Evolutionary conservation across 2,888 invertebrate species (phyloP).

Genomic region (Linnaemya tessellans): DNA sequence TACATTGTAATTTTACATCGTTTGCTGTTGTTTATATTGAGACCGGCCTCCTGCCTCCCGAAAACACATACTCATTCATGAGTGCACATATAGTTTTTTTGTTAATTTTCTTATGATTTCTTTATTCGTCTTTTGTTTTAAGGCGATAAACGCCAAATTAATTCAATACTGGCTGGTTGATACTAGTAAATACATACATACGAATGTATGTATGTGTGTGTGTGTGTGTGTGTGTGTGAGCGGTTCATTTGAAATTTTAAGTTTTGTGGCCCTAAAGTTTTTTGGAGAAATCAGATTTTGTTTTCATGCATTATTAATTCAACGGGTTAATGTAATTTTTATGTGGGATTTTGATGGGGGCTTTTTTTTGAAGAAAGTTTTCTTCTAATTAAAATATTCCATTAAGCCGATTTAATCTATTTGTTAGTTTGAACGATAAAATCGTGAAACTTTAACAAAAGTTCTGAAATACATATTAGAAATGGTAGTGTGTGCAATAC

Average conservation of each 20-base stretch:
- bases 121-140: slow-evolving; percentile 45
- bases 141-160: slow-evolving; percentile 22
- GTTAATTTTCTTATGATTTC: slow-evolving; percentile 28
- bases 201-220: neutral
- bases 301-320: slow-evolving; percentile 39
- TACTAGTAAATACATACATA: neutral
- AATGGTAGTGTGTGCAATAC: no score
- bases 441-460: no score
- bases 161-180: slow-evolving; percentile 23
- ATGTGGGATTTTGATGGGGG: neutral
- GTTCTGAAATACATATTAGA: no score
- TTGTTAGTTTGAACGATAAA: no score
- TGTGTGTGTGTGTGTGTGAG: neutral
- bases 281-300: slow-evolving; percentile 59
- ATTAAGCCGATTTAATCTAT: no score
- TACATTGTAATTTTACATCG: slow-evolving; percentile 59
- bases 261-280: slow-evolving; percentile 42
- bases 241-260: slow-evolving; percentile 39
- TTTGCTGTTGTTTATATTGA: slow-evolving; percentile 24
- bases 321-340: neutral
- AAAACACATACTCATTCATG: slow-evolving; percentile 9
- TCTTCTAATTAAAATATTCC: neutral
- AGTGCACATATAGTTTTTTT: neutral
- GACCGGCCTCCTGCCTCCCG: slow-evolving; percentile 36
- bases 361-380: slow-evolving; percentile 1